Percentiles rank a stretch among this genome's conserved stretches.
phyloP scores from a whole-genome alignment of 1,140 invertebrate genomes.

The Melipona quadrifasciata region DNA sequence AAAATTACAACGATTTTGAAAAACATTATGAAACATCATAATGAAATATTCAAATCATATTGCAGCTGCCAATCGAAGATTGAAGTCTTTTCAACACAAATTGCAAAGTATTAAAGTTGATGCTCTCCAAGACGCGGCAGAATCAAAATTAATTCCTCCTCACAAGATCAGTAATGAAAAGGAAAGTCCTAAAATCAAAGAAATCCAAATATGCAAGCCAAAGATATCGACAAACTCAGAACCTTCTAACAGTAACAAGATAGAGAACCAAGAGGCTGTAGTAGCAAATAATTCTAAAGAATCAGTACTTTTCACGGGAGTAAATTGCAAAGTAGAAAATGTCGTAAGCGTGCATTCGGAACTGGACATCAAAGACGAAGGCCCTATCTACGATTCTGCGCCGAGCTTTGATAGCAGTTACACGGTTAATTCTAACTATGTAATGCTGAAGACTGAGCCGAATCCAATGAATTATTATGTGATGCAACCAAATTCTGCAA shows the following conservation, averaged over 20 bases:
- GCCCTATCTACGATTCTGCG: slow-evolving; percentile 63
- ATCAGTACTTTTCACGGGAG: slow-evolving; percentile 30
- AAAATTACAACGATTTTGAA: neutral
- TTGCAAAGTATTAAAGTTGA: slow-evolving; percentile 68
- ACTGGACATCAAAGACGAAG: slow-evolving; percentile 77
- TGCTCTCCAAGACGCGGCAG: slow-evolving; percentile 13
- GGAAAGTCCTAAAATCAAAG: slow-evolving; percentile 11
- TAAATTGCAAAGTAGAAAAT: slow-evolving; percentile 58
- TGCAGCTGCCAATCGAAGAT: slow-evolving; percentile 70
- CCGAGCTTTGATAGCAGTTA: slow-evolving; percentile 37
- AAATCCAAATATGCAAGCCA: slow-evolving; percentile 25
- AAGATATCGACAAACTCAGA: neutral
- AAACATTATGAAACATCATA: neutral
- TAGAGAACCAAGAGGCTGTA: neutral
- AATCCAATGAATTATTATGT: slow-evolving; percentile 63
- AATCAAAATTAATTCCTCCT: neutral
- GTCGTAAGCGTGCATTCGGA: slow-evolving; percentile 75
- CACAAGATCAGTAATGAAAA: neutral
- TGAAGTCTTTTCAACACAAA: slow-evolving; percentile 72
- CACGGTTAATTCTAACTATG: slow-evolving; percentile 66
- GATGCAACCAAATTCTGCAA: slow-evolving; percentile 49
- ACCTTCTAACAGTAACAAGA: no score
- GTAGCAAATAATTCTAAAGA: neutral
- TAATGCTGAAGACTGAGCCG: slow-evolving; percentile 57
- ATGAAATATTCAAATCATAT: slow-evolving; percentile 20